These are phyloP conservation scores for Calliopsis andreniformis DNA, from an alignment of 1,140 invertebrate genomes.

Conservation along the genomic window DNA sequence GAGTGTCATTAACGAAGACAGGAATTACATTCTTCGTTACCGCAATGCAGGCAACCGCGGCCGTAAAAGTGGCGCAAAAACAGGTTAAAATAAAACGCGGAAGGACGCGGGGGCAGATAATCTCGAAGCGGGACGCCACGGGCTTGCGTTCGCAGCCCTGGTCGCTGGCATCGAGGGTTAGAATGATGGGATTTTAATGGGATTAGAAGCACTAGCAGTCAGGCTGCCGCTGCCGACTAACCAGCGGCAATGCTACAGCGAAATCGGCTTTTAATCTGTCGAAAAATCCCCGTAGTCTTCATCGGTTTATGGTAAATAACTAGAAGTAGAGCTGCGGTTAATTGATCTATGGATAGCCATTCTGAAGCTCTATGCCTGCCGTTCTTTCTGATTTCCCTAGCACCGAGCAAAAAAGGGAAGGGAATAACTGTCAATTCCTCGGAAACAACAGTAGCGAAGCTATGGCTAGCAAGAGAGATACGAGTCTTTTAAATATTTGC, in stretches of 20 bases:
- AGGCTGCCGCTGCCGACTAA: conserved; percentile 15
- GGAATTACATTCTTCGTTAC: conserved; percentile 53
- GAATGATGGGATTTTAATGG: conserved; percentile 52
- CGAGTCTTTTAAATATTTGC: too few relatives aligned
- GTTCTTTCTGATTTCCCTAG: too few relatives aligned
- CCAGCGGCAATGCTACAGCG: conserved; percentile 28
- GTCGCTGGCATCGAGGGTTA: conserved; percentile 37
- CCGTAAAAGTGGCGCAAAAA: conserved; percentile 22
- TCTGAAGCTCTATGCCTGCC: neutral
- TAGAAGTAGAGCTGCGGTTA: neutral
- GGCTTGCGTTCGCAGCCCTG: neutral
- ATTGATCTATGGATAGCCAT: conserved; percentile 38
- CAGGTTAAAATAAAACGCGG: conserved; percentile 28
- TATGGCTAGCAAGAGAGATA: too few relatives aligned
- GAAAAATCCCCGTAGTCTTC: conserved; percentile 43
- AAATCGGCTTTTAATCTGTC: conserved; percentile 49
- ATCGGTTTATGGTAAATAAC: conserved; percentile 45
- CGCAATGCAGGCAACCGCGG: conserved; percentile 47
- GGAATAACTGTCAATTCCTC: too few relatives aligned
- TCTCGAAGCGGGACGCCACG: conserved; percentile 11
- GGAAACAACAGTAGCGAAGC: too few relatives aligned
- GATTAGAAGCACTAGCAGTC: conserved; percentile 52
- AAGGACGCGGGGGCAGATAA: conserved; percentile 32
- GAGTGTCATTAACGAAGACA: conserved; percentile 47
- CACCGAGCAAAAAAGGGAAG: too few relatives aligned